Base-by-base conservation (phyloP, 2,888 invertebrate species). In the Tenthredo livida region DNA sequence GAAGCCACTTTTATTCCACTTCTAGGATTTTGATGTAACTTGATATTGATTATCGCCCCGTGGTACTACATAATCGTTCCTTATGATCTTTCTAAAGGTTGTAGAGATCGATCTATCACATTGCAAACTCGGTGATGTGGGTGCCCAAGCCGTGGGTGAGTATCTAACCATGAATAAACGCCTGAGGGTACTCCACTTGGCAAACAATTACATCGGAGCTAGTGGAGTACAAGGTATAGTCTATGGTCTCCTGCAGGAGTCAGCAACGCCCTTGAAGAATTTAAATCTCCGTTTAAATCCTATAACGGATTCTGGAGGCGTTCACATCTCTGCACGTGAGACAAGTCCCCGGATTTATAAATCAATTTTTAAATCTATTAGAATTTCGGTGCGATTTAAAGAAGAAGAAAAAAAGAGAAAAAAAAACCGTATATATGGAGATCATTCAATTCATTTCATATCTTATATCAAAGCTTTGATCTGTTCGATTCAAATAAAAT, bases 71-170 rank as follows among this genome's bases (percentile, higher is more conserved):
- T 67, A 33, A 67, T 67, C 33, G 67, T 33, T 67, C 29, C 40
- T 80, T 40, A 37, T 61, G n/a, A 80, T 65, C 10, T 29, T 43
- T 17, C n/a, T 78, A 40, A 67, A 94, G 88, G 92, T 96, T 47
- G 94, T 94, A 86, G 95, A 95, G 89, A 89, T 96, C 50, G 95
- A 96, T 91, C 94, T 96, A 78, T 96, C 96, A 86, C 95, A 96
- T 90, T 96, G 96, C 90, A 94, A 95, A 88, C 95, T 96, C 78
- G 95, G 94, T 2, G 95, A 96, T 90, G 93, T 94, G 73, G 96
- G 96, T 0, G 95, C 96, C 89, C 94, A 95, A 85, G 96, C 96
- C 25, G 92, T 96, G 2, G 96, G 95, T 0, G 95, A 95, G 87
- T 89, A 90, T 86, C 93, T 95, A 86, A 94, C 95, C 83, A 92